phyloP scores from a whole-genome alignment of 2,797 vertebrate genomes.

The Eospalax fontanierii region DNA sequence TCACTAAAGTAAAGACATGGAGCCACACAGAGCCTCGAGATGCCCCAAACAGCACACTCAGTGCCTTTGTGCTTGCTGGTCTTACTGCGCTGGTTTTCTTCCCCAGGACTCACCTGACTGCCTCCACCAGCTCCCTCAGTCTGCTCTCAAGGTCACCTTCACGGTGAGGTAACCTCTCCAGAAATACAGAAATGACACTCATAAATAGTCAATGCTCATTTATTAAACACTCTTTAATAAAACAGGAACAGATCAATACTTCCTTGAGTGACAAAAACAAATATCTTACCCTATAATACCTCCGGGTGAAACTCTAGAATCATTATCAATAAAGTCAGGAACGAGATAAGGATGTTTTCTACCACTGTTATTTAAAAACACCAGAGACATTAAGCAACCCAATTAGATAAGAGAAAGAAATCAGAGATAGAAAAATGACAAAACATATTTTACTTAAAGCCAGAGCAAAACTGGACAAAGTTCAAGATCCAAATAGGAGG shows the following conservation, averaged over 20 bases:
- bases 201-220: background rate
- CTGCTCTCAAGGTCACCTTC: too few species aligned
- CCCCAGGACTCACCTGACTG: rapidly evolving
- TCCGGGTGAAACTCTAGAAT: background rate
- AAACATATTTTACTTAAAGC: background rate
- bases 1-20: background rate
- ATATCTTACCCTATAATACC: background rate
- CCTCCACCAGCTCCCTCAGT: background rate
- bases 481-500: background rate
- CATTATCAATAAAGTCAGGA: background rate
- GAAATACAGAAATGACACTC: background rate
- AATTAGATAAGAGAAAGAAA: constrained; percentile 20
- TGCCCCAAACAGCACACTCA: background rate
- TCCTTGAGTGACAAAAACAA: background rate
- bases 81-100: too few species aligned
- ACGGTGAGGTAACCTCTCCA: background rate
- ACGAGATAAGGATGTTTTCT: background rate
- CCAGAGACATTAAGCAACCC: background rate
- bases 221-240: background rate
- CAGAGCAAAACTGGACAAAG: background rate
- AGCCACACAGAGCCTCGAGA: background rate
- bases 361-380: background rate
- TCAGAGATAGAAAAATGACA: background rate
- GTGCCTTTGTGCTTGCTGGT: background rate
- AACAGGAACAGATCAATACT: background rate